Base-by-base conservation (phyloP, 2,888 invertebrate species). In the Thumatha senex region DNA sequence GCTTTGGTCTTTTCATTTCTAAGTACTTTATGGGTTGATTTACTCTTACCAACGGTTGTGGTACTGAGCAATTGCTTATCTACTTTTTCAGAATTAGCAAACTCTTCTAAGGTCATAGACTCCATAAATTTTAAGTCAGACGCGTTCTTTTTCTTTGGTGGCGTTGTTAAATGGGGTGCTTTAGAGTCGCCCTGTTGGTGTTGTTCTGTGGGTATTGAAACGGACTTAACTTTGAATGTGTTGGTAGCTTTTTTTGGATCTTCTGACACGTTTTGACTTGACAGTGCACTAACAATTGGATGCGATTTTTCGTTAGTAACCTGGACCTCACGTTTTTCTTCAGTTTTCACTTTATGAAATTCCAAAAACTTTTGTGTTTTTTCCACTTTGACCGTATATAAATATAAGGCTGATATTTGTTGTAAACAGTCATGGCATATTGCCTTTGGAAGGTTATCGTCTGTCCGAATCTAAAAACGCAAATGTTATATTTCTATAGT, bases 341-440 rank as follows among this genome's bases (percentile, higher is more conserved):
- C 80, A 38, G 61, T 57, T 77, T 90, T 91, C 24, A 69, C 50
- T 76, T 78, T 86, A 63, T 90, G 80, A 61, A 88, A 89, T 45
- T 87, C 82, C 35, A 91, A 69, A 63, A 90, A 90, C 51, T 86
- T 89, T 78, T 91, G 90, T 5, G 89, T 89, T 68, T 84, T 90
- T 38, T 89, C 89, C 1, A 91, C 89, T 78, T 90, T 89, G 7
- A 90, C 83, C 7, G 84, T 51, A 54, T 89, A 91, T 8, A 89
- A 70, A 57, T 91, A 80, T 55, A 89, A 69, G 11, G 75, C 67
- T 15, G 80, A 70, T n/a, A 91, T 78, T 75, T 90, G 89, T 64
- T 88, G 88, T 31, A 90, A 72, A 55, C 91, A 91, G 42, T 90
- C 90, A 69, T 91, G 91, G 67, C 91, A 91, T 74, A 91, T 90